Evolutionary conservation across 2,797 vertebrate genomes (phyloP).

Genomic region (Pangasius krempfi): DNA sequence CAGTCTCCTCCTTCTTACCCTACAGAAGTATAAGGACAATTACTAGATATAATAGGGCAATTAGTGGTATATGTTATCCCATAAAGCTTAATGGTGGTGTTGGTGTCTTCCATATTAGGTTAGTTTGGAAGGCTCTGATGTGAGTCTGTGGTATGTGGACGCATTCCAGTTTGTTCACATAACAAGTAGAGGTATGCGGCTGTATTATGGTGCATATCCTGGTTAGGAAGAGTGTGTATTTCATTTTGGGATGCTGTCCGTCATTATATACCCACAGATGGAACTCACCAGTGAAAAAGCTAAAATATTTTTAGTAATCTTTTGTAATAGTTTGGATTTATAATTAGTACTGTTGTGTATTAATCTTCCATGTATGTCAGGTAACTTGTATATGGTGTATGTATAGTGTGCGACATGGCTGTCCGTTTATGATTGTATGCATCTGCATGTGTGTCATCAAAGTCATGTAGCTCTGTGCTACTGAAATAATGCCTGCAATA

Average conservation of each 20-base stretch:
- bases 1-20: not conserved
- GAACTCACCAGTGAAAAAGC: not conserved
- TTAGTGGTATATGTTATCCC: not conserved
- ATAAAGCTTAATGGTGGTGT: slow-evolving; percentile 5
- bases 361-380: not conserved
- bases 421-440: not conserved
- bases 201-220: not conserved
- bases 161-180: slow-evolving; percentile 25
- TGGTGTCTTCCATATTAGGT: slow-evolving; percentile 40
- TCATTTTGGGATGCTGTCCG: not conserved
- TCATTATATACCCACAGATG: not conserved
- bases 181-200: not conserved
- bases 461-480: not conserved
- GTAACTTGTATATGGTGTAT: not conserved
- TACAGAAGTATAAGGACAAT: not conserved
- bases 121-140: not conserved
- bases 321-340: not conserved
- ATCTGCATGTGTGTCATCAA: not conserved
- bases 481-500: not conserved
- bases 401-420: not conserved
- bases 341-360: not conserved
- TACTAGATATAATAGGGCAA: not conserved
- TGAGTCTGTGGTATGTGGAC: slow-evolving; percentile 15
- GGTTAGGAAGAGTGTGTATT: not conserved
- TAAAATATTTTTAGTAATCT: too few species aligned